A percentile compares a stretch with the other conserved stretches of the same genome.
phyloP scores from a whole-genome alignment of 37 sponge, comb jelly and placozoan genomes.

The Theonella swinhoei region DNA sequence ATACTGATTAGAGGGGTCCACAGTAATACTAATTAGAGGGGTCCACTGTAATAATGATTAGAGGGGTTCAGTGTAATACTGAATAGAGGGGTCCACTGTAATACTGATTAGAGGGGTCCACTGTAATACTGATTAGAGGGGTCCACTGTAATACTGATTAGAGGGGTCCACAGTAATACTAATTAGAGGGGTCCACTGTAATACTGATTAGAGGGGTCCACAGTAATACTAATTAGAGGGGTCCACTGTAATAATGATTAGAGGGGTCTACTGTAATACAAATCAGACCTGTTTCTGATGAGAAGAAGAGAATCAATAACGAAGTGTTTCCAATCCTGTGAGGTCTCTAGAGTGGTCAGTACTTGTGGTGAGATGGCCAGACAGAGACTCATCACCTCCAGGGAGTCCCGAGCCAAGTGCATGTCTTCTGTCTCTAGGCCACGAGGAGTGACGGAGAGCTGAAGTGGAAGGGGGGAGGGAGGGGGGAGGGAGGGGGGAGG shows the following conservation, averaged over 20 bases:
- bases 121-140: too few relatives aligned
- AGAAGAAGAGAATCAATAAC: constrained; percentile 62
- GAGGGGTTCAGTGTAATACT: too few relatives aligned
- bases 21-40: too few relatives aligned
- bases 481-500: background rate
- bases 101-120: too few relatives aligned
- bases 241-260: background rate
- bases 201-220: background rate
- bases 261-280: background rate
- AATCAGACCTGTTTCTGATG: constrained; percentile 65
- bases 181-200: background rate
- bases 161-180: too few relatives aligned
- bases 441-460: background rate
- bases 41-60: too few relatives aligned
- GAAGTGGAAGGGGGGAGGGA: background rate
- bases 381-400: constrained; percentile 65
- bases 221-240: background rate
- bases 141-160: too few relatives aligned
- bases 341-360: constrained; percentile 35
- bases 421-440: constrained; percentile 50
- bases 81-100: too few relatives aligned
- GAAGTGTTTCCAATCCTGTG: constrained; percentile 66
- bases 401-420: constrained; percentile 30
- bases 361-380: constrained; percentile 50
- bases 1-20: too few relatives aligned